Percentiles rank a stretch among this genome's conserved stretches.
These are phyloP conservation scores for Meganola albula DNA, from an alignment of 2,888 invertebrate species.

Conservation along the genomic window DNA sequence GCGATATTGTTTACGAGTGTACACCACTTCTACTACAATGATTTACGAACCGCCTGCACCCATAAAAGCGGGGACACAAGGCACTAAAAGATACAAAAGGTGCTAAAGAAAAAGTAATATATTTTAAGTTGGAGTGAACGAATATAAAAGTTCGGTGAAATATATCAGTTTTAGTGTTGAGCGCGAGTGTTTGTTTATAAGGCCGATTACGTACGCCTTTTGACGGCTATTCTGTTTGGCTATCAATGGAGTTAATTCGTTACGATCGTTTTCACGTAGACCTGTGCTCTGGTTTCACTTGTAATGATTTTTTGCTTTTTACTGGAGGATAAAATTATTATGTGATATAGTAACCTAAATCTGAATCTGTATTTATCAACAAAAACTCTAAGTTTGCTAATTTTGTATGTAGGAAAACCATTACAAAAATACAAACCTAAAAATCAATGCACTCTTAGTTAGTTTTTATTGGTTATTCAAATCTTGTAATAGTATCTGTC, in stretches of 20 bases:
- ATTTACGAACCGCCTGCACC: conserved; percentile 71
- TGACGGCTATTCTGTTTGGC: conserved; percentile 34
- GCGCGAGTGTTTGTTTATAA: conserved; percentile 71
- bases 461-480: no score
- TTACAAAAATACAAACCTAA: no score
- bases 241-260: conserved; percentile 44
- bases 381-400: no score
- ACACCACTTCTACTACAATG: conserved; percentile 73
- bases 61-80: conserved; percentile 75
- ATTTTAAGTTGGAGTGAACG: conserved; percentile 71
- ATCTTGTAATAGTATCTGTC: no score
- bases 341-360: no score
- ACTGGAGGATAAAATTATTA: no score
- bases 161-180: conserved; percentile 73
- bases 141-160: conserved; percentile 75
- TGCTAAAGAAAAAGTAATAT: conserved; percentile 77
- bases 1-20: conserved; percentile 65
- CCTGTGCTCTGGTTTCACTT: no score
- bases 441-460: no score
- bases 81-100: conserved; percentile 77
- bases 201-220: conserved; percentile 67
- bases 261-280: conserved; percentile 45
- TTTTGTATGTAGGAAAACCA: no score
- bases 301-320: no score
- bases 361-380: no score